phyloP scores from a whole-genome alignment of 2,888 invertebrate species.

The Lagria hirta region DNA sequence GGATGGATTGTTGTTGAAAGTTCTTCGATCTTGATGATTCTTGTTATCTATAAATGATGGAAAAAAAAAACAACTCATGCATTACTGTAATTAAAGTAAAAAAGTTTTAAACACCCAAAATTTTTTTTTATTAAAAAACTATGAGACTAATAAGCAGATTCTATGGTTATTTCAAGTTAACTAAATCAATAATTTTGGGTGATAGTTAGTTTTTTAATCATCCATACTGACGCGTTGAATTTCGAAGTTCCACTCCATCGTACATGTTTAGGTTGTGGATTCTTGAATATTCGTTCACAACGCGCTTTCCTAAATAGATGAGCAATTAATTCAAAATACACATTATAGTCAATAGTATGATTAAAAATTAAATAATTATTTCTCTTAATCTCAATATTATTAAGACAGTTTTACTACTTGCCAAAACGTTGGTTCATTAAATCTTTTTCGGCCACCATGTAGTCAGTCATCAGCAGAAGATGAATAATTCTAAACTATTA shows the following conservation, averaged over 20 bases:
- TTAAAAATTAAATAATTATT: too few species aligned
- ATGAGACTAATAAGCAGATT: constrained; percentile 23
- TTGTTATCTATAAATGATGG: constrained; percentile 47
- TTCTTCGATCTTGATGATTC: constrained; percentile 49
- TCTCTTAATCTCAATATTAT: too few species aligned
- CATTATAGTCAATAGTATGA: too few species aligned
- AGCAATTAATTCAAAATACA: constrained; percentile 15
- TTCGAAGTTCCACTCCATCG: constrained; percentile 72
- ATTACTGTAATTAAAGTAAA: constrained; percentile 32
- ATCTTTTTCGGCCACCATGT: too few species aligned
- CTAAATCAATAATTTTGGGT: constrained; percentile 32
- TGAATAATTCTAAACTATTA: too few species aligned
- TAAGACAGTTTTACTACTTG: too few species aligned
- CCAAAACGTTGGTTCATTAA: too few species aligned
- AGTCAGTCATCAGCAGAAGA: too few species aligned
- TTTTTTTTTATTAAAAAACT: constrained; percentile 16
- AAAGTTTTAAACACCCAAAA: constrained; percentile 30
- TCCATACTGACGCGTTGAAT: constrained; percentile 79
- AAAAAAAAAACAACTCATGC: constrained; percentile 34
- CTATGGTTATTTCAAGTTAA: constrained; percentile 22
- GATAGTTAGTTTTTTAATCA: constrained; percentile 61
- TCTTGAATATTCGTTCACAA: constrained; percentile 74
- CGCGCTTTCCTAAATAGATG: constrained; percentile 62
- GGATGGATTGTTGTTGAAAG: constrained; percentile 44
- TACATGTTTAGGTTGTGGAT: constrained; percentile 75